Conservation (phyloP, 2,113 vertebrate species). For the Penelope pileata region DNA sequence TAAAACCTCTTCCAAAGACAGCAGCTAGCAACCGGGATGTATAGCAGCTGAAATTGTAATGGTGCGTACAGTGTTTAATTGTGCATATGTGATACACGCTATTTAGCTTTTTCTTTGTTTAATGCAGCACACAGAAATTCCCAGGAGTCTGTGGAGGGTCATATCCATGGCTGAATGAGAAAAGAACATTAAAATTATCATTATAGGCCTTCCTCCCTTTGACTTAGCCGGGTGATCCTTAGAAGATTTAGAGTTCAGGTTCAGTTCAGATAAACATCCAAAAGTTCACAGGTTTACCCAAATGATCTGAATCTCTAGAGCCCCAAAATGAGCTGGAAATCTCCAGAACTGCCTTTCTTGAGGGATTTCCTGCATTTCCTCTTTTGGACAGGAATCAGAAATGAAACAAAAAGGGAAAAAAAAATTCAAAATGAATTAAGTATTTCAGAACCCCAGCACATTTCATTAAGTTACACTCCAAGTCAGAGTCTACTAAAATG, state of each 20-base stretch:
- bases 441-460: background rate
- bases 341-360: slow-evolving; percentile 43
- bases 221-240: slow-evolving; percentile 44
- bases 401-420: background rate
- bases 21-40: background rate
- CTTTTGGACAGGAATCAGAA: slow-evolving; percentile 39
- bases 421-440: background rate
- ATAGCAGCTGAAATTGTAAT: slow-evolving; percentile 15
- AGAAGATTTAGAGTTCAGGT: slow-evolving; percentile 67
- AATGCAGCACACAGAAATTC: slow-evolving; percentile 22
- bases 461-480: background rate
- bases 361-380: slow-evolving; percentile 25
- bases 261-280: slow-evolving; percentile 73
- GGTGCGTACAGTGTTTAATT: slow-evolving; percentile 17
- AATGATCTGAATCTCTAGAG: slow-evolving; percentile 51
- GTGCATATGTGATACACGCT: background rate
- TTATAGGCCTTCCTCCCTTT: slow-evolving; percentile 59
- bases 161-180: slow-evolving; percentile 28
- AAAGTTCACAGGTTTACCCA: slow-evolving; percentile 65
- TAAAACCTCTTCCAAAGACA: slow-evolving; percentile 22
- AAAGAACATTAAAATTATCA: slow-evolving; percentile 64
- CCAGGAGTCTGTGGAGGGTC: slow-evolving; percentile 15
- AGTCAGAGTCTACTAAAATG: background rate
- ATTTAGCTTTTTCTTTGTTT: slow-evolving; percentile 41
- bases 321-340: slow-evolving; percentile 22